Conservation (phyloP, 2,113 vertebrate species). For the Calcarius ornatus region DNA sequence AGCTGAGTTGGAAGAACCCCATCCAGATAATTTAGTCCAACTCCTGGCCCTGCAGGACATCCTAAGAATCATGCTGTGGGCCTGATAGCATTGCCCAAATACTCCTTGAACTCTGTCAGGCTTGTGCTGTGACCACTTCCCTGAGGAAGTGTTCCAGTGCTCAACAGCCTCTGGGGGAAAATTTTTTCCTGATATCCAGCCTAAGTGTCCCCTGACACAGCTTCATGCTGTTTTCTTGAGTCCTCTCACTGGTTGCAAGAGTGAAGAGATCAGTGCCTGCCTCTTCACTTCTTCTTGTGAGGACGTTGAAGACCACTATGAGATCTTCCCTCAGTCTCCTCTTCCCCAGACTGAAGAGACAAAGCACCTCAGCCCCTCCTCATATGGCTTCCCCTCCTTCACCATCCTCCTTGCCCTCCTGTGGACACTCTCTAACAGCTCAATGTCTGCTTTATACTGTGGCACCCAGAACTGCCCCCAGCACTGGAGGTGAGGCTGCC, state of each 20-base stretch:
- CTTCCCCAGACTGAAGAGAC: background rate
- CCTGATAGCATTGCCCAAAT: background rate
- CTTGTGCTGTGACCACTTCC: background rate
- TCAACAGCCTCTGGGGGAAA: background rate
- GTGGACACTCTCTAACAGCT: background rate
- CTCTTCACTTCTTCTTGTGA: fast-evolving
- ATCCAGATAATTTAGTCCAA: background rate
- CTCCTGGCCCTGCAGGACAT: background rate
- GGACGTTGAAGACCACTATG: no score
- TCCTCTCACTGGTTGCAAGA: fast-evolving
- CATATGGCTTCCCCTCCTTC: fast-evolving
- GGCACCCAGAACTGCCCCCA: fast-evolving
- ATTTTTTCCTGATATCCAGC: background rate
- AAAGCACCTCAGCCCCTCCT: background rate
- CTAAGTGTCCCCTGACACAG: background rate
- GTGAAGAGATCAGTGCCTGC: background rate
- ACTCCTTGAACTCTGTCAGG: background rate
- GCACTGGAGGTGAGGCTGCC: fast-evolving
- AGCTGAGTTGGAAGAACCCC: background rate
- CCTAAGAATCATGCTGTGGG: background rate
- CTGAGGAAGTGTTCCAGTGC: background rate
- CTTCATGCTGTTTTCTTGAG: background rate
- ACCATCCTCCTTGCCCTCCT: fast-evolving
- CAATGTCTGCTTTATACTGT: fast-evolving
- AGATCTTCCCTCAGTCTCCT: background rate